Evolutionary conservation across 1,140 invertebrate species (phyloP).

Genomic region (Archivesica marissinica): DNA sequence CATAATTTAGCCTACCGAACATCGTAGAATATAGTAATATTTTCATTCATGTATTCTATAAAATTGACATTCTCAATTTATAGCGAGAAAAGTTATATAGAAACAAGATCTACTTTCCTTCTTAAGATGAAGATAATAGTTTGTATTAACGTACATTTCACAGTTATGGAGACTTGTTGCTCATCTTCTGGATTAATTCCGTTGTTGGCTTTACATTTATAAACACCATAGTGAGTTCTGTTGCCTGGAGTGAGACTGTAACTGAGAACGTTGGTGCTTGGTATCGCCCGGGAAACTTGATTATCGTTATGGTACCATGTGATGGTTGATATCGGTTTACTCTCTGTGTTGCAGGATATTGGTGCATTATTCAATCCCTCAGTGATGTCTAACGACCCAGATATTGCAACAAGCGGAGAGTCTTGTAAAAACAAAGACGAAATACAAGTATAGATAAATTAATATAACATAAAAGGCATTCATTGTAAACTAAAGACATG

Average conservation of each 20-base stretch:
- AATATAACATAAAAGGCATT: no score
- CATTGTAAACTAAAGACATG: no score
- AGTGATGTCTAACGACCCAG: neutral
- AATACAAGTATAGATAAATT: no score
- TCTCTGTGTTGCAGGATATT: neutral
- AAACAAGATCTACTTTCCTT: no score
- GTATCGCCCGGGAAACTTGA: neutral
- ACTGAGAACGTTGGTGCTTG: neutral
- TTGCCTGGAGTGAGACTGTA: neutral
- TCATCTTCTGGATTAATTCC: neutral
- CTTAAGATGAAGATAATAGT: neutral
- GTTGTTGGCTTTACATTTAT: conserved; percentile 8
- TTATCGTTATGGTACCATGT: neutral
- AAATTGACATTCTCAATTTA: no score
- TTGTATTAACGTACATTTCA: neutral
- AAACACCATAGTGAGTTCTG: neutral
- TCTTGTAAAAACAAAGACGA: no score
- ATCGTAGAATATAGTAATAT: no score
- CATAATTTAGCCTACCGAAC: no score
- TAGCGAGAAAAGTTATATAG: no score
- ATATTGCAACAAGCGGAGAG: neutral
- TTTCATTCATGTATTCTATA: no score
- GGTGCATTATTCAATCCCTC: neutral
- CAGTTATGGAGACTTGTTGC: neutral
- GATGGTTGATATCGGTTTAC: neutral